These are phyloP conservation scores for Alouatta palliata DNA, from an alignment of 2,113 vertebrate genomes.

Conservation along the genomic window DNA sequence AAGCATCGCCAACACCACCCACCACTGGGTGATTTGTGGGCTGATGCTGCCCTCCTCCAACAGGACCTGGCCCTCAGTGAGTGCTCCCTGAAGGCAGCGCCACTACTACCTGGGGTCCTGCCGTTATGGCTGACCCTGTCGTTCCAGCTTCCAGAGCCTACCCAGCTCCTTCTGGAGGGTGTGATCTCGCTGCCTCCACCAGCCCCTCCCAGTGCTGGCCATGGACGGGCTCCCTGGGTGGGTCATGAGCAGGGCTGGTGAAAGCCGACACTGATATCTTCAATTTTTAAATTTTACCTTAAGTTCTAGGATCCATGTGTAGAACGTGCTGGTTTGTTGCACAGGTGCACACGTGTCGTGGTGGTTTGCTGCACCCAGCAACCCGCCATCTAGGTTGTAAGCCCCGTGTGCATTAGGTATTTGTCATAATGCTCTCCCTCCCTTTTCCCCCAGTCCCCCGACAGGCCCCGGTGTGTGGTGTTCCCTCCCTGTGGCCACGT, in stretches of 20 bases:
- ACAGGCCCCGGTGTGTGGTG: too few relatives aligned
- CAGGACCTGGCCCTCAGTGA: background rate
- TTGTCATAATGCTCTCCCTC: too few relatives aligned
- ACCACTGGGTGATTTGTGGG: accelerated
- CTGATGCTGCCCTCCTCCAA: background rate
- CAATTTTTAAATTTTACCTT: too few relatives aligned
- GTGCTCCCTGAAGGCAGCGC: background rate
- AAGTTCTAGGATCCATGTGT: too few relatives aligned
- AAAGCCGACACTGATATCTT: accelerated
- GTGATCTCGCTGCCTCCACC: accelerated
- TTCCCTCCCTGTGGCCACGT: too few relatives aligned
- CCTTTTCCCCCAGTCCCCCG: too few relatives aligned
- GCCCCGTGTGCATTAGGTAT: too few relatives aligned
- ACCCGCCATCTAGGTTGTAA: too few relatives aligned
- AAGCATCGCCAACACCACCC: background rate
- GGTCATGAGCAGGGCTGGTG: background rate
- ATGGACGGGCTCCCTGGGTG: background rate
- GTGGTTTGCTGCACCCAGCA: too few relatives aligned
- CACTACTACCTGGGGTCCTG: background rate
- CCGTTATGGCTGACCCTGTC: background rate
- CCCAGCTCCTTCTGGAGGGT: background rate
- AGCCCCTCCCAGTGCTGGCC: background rate
- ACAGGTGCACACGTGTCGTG: too few relatives aligned
- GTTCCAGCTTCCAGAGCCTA: background rate
- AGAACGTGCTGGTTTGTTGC: too few relatives aligned